Evolutionary conservation across 2,113 vertebrate species (phyloP).

Genomic region (Atrichornis clamosus): DNA sequence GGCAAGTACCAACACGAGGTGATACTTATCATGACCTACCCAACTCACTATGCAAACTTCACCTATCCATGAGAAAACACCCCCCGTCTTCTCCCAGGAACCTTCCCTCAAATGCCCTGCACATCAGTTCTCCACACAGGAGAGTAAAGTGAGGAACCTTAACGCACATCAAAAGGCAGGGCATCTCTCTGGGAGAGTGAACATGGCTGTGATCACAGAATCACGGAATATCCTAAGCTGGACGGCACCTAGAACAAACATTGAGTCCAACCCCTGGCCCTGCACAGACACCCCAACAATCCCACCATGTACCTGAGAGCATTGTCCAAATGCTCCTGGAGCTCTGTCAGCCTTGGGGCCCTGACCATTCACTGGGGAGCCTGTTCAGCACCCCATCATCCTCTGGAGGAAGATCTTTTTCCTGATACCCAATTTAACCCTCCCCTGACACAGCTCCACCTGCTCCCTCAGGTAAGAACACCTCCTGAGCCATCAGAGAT

Average conservation of each 20-base stretch:
- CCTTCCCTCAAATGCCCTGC: neutral
- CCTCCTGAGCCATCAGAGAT: neutral
- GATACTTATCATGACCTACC: neutral
- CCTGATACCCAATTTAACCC: neutral
- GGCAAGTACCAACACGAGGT: neutral
- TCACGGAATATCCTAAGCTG: neutral
- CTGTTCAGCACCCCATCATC: neutral
- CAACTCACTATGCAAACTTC: neutral
- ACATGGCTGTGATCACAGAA: fast-evolving
- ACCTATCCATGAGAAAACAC: neutral
- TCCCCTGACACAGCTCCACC: neutral
- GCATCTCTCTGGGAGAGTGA: neutral
- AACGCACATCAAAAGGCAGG: neutral
- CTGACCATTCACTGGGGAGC: neutral
- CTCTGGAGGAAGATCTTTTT: neutral
- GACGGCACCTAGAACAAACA: neutral
- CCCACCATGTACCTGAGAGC: neutral
- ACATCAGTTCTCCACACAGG: fast-evolving
- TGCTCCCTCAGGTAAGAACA: neutral
- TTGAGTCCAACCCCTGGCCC: neutral
- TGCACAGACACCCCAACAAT: neutral
- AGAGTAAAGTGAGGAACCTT: neutral
- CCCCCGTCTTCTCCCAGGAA: neutral
- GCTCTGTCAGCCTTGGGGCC: neutral
- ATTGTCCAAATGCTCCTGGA: neutral